Evolutionary conservation across 2,113 vertebrate species (phyloP), one percentile per base, ranked within the genome.

Genomic region (Sus scrofa): DNA sequence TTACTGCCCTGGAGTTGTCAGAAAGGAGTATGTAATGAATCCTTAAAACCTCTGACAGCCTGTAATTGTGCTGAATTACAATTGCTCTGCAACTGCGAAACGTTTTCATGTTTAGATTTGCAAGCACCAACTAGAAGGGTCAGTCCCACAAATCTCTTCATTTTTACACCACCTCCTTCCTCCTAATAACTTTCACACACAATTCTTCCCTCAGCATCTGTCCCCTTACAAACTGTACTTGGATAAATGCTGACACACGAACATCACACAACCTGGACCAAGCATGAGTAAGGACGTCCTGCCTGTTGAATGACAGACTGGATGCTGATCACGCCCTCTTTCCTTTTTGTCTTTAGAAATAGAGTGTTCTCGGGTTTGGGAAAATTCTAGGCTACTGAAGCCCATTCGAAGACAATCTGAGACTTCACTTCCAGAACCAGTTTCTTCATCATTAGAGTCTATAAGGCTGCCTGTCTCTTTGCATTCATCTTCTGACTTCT

Each of bases 261-360:
- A n/a, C 32, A 75, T 68, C 14, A 71, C 3, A 44, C 12, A 67
- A 82, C 8, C 5, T 44, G 44, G 44, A 44, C 44, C 44, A 8
- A 91, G 54, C 18, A 54, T 34, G 20, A 39, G 30, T n/a, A n/a
- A 91, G 37, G 19, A 50, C 63, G 62, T 27, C 16, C 24, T 91
- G 75, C 20, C 75, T 78, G 27, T 6, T 70, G 34, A 78, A 27
- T 52, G 63, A 84, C 26, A 63, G 62, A 74, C 2, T 79, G 78
- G 11, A 86, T 83, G 62, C 34, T 86, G 78, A 65, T 71, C 13
- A 34, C 71, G 34, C 44, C 44, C 44, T 56, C 54, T 50, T 85
- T 74, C 30, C 39, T 92, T 87, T 56, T n/a, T 84, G 22, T 65
- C 62, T 71, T 95, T 81, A 77, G 67, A 92, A 94, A 52, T 75